phyloP scores from a whole-genome alignment of 2,797 vertebrate species.

The Hafferia zeledoni region DNA sequence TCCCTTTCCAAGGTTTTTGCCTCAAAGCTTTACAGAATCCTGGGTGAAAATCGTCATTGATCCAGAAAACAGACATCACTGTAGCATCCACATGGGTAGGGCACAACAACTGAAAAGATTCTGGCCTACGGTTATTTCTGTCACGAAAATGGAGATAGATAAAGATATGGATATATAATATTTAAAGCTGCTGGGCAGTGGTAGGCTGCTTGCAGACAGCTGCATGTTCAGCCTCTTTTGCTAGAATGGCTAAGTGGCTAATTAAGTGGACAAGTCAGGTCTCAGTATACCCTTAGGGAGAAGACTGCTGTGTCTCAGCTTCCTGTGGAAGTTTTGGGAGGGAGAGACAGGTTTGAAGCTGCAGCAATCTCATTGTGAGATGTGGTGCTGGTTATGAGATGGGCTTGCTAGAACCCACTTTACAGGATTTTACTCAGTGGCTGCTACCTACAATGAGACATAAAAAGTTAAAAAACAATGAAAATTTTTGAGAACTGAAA shows the following conservation, averaged over 20 bases:
- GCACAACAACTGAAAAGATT: slow-evolving; percentile 12
- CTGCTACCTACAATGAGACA: neutral
- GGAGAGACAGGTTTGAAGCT: slow-evolving; percentile 25
- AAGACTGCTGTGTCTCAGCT: neutral
- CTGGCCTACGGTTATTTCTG: neutral
- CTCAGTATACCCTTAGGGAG: neutral
- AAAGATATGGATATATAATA: neutral
- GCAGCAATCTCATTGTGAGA: neutral
- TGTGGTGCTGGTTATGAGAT: neutral
- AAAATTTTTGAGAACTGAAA: slow-evolving; percentile 27
- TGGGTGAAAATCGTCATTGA: neutral
- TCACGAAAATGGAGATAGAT: slow-evolving; percentile 39
- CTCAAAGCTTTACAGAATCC: neutral
- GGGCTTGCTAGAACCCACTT: neutral
- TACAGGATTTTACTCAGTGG: slow-evolving; percentile 9
- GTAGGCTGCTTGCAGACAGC: slow-evolving; percentile 9
- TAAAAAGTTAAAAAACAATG: neutral
- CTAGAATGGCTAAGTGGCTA: slow-evolving; percentile 50
- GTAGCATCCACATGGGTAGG: neutral
- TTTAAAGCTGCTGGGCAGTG: slow-evolving; percentile 25
- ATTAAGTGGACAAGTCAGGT: slow-evolving; percentile 59
- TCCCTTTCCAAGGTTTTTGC: neutral
- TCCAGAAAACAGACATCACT: neutral
- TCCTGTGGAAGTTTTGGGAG: slow-evolving; percentile 17
- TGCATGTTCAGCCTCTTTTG: slow-evolving; percentile 39